Evolutionary conservation across 2,113 vertebrate species (phyloP), one percentile per base, ranked within the genome.

Genomic region (Equus quagga): DNA sequence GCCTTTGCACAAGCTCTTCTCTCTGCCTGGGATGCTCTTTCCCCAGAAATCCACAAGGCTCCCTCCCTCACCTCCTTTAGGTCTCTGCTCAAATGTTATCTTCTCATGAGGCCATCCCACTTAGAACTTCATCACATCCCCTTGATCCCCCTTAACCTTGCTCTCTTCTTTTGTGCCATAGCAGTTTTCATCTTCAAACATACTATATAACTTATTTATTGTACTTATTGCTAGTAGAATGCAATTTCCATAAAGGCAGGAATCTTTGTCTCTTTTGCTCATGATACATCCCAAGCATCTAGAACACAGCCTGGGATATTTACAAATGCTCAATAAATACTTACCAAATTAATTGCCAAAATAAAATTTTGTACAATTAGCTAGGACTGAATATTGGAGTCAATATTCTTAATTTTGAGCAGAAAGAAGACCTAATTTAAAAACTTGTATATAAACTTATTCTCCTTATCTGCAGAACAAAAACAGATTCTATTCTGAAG

Each of bases 181-280:
- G 12, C n/a, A 78, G 24, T 62, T 95, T 89, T 85, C 82, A 85
- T 72, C 33, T 93, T 85, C 73, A 91, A 72, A 84, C 11, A 85
- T 54, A 72, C 18, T 69, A 8, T 41, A 14, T 49, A 94, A 65
- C 18, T 82, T 69, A 75, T 88, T 33, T 86, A 64, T 23, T 94
- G 51, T 64, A 14, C 46, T 81, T 73, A 44, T 88, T 97, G 24
- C 9, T 18, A 69, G 41, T 10, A 73, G 26, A 91, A 65, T 85
- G 3, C 2, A 70, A 49, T 60, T 81, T 69, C 24, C n/a, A 65
- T 88, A 75, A 91, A 65, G 26, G 67, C 17, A 89, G 36, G 18
- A 85, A 72, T 84, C 54, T 90, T 95, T 87, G 19, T 91, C 58
- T 83, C 23, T 79, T 67, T 82, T 41, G 36, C 28, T 79, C 54